Percentiles rank a stretch among this genome's conserved stretches.
Conservation (phyloP, 1,140 invertebrate genomes). For the Nixonia krombeini region DNA sequence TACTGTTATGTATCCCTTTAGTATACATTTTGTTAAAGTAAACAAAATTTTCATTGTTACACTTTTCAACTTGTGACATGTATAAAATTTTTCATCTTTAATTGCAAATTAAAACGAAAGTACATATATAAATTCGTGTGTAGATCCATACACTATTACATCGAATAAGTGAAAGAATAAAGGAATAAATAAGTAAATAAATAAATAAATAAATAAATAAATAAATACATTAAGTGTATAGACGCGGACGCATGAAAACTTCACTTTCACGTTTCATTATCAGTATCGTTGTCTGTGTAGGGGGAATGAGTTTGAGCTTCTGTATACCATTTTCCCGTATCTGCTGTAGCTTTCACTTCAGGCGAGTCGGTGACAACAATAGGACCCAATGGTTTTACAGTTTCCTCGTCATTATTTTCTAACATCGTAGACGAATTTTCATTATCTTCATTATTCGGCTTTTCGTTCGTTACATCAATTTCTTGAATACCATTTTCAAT, state of each 20-base stretch:
- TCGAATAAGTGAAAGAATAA: no score
- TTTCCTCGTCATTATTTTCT: conserved; percentile 42
- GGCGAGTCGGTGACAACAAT: conserved; percentile 63
- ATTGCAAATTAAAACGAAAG: no score
- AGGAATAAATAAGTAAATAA: no score
- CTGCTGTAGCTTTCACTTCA: conserved; percentile 57
- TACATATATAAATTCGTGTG: no score
- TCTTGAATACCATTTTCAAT: no score
- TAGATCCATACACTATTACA: no score
- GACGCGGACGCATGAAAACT: conserved; percentile 17
- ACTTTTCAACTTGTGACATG: no score
- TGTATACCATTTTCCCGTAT: conserved; percentile 68
- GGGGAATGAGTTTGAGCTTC: conserved; percentile 58
- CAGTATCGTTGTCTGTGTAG: conserved; percentile 60
- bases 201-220: conserved; percentile 49
- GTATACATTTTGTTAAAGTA: no score
- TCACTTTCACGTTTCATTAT: conserved; percentile 65
- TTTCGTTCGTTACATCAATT: conserved; percentile 35
- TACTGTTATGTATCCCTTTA: no score
- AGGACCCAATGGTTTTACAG: conserved; percentile 53
- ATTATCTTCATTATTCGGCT: conserved; percentile 26
- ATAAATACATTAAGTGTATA: conserved; percentile 2
- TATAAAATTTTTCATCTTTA: no score
- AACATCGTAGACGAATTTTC: conserved; percentile 22
- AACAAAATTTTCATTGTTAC: no score